Percentiles rank a stretch among this genome's conserved stretches.
Conservation (phyloP, 2,797 vertebrate genomes). For the Agapornis canus region DNA sequence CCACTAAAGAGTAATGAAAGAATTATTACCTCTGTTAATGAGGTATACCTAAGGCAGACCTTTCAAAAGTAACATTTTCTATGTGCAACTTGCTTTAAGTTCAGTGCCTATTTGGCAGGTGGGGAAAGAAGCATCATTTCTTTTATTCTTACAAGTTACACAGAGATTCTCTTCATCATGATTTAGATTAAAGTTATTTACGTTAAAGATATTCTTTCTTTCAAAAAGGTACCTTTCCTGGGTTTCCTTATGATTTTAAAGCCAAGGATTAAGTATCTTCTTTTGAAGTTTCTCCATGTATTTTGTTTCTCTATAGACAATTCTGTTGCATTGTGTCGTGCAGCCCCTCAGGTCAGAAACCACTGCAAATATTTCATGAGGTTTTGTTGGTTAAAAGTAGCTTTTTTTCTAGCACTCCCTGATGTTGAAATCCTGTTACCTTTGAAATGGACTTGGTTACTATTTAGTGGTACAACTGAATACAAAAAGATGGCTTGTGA, state of each 20-base stretch:
- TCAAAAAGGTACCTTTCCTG: background rate
- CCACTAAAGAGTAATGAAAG: background rate
- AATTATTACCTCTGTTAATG: background rate
- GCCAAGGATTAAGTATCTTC: background rate
- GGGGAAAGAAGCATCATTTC: background rate
- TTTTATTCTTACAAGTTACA: background rate
- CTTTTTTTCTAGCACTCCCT: background rate
- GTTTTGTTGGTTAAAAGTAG: constrained; percentile 11
- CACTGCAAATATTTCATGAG: background rate
- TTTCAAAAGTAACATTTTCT: background rate
- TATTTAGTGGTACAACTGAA: background rate
- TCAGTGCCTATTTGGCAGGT: background rate
- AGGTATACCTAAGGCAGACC: background rate
- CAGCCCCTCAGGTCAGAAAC: background rate
- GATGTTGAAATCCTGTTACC: background rate
- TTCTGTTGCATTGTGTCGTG: fast-evolving
- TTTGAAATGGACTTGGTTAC: background rate
- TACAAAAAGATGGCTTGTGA: background rate
- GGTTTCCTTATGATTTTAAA: background rate
- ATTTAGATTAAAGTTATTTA: background rate
- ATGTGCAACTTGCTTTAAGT: background rate
- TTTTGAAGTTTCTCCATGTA: background rate
- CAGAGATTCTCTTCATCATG: background rate
- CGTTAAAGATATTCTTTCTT: background rate
- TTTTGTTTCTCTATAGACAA: background rate